Evolutionary conservation across 1,140 invertebrate genomes (phyloP).

Genomic region (Lucilia sericata): DNA sequence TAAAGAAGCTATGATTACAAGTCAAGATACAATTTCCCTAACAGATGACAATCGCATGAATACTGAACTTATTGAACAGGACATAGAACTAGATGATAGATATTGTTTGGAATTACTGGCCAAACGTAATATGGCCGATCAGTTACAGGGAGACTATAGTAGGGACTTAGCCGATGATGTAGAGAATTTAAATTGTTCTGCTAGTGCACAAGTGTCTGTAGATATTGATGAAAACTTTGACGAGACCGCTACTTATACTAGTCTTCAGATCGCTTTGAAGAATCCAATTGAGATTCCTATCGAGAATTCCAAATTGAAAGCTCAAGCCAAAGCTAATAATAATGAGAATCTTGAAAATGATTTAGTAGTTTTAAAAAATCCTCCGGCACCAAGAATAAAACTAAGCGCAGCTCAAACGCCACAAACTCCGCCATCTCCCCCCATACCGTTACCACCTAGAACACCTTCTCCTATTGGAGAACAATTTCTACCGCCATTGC

Average conservation of each 20-base stretch:
- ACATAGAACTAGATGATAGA: slow-evolving; percentile 78
- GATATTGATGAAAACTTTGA: slow-evolving; percentile 75
- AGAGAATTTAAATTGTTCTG: slow-evolving; percentile 37
- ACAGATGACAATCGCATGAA: slow-evolving; percentile 71
- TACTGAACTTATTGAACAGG: slow-evolving; percentile 75
- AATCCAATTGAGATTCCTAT: slow-evolving; percentile 74
- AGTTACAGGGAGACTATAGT: slow-evolving; percentile 47
- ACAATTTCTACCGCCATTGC: slow-evolving; percentile 57
- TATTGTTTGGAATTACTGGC: slow-evolving; percentile 68
- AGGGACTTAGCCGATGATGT: background rate
- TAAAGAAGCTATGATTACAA: slow-evolving; percentile 38
- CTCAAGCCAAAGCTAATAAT: background rate
- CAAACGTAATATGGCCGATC: slow-evolving; percentile 63
- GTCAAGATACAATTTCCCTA: slow-evolving; percentile 58
- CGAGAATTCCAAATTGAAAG: background rate
- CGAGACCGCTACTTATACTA: slow-evolving; percentile 83
- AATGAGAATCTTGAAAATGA: slow-evolving; percentile 48
- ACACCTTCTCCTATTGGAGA: slow-evolving; percentile 60
- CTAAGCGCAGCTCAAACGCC: slow-evolving; percentile 63
- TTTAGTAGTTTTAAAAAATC: slow-evolving; percentile 64
- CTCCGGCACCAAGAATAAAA: slow-evolving; percentile 67
- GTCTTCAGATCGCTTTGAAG: slow-evolving; percentile 86
- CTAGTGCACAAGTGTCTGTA: slow-evolving; percentile 65
- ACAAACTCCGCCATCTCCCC: slow-evolving; percentile 58
- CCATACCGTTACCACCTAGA: slow-evolving; percentile 57